A percentile compares a stretch with the other conserved stretches of the same genome.
Conservation (phyloP, 2,113 vertebrate genomes). For the Heliornis fulica region DNA sequence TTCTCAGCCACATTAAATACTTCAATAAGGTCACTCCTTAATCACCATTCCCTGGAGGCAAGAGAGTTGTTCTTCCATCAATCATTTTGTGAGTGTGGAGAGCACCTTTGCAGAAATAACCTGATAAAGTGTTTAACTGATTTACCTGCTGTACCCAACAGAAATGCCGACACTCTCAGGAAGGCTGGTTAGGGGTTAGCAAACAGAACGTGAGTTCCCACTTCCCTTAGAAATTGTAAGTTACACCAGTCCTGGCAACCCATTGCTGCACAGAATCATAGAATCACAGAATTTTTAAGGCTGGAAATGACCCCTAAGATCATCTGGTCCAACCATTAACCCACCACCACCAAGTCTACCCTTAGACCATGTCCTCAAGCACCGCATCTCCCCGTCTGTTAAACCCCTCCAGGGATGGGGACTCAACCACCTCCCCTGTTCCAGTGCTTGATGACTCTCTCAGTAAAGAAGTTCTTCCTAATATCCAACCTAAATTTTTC, state of each 20-base stretch:
- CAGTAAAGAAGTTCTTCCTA: too few relatives aligned
- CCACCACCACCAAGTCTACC: too few relatives aligned
- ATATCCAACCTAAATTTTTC: too few relatives aligned
- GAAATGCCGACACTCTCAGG: not conserved
- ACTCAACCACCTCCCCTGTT: too few relatives aligned
- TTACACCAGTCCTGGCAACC: not conserved
- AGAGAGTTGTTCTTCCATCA: not conserved
- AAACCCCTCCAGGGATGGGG: too few relatives aligned
- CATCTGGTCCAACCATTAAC: too few relatives aligned
- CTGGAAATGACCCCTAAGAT: too few relatives aligned
- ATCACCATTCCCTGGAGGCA: not conserved
- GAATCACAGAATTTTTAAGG: too few relatives aligned
- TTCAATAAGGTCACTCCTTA: constrained; percentile 46
- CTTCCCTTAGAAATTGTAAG: not conserved
- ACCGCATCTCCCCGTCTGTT: too few relatives aligned
- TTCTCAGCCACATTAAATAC: not conserved
- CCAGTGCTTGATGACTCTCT: too few relatives aligned
- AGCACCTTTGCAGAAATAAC: constrained; percentile 26
- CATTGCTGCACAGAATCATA: not conserved
- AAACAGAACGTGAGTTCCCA: not conserved
- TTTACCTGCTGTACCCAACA: constrained; percentile 5
- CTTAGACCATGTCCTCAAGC: too few relatives aligned
- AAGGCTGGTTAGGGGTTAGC: constrained; percentile 14
- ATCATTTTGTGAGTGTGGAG: not conserved
- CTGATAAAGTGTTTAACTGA: constrained; percentile 27